phyloP scores from a whole-genome alignment of 2,113 vertebrate genomes.

The Sphaerodactylus townsendi region DNA sequence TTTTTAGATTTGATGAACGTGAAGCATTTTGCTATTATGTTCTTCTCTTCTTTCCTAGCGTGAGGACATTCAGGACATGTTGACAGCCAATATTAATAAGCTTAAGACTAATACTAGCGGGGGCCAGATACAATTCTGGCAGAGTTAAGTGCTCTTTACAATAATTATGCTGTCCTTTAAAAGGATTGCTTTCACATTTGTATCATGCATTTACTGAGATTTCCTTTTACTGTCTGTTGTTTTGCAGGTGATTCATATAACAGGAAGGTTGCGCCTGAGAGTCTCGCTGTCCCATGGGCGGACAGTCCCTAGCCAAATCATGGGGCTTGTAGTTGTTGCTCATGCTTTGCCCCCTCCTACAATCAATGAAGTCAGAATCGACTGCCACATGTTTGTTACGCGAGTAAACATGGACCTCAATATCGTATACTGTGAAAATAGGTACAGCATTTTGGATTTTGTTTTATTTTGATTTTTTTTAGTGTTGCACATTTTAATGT shows the following conservation, averaged over 20 bases:
- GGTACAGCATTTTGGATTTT: conserved; percentile 77
- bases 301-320: conserved; percentile 93
- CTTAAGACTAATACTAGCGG: conserved; percentile 42
- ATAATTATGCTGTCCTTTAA: conserved; percentile 40
- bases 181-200: conserved; percentile 43
- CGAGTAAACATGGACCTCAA: conserved; percentile 99
- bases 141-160: conserved; percentile 33
- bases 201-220: conserved; percentile 52
- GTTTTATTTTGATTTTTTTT: conserved; percentile 27
- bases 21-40: conserved; percentile 48
- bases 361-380: conserved; percentile 99
- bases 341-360: conserved; percentile 96
- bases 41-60: conserved; percentile 50
- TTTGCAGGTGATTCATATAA: conserved; percentile 95
- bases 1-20: conserved; percentile 50
- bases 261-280: conserved; percentile 92
- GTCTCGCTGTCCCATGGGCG: conserved; percentile 91
- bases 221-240: conserved; percentile 61
- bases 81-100: conserved; percentile 55
- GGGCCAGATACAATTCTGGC: conserved; percentile 48
- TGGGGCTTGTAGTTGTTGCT: conserved; percentile 97
- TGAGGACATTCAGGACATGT: conserved; percentile 42
- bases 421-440: conserved; percentile 99
- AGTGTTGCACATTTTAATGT: conserved; percentile 13
- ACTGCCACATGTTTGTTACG: conserved; percentile 99